Evolutionary conservation across 1,140 invertebrate genomes (phyloP).

Genomic region (Drosophila melanica): DNA sequence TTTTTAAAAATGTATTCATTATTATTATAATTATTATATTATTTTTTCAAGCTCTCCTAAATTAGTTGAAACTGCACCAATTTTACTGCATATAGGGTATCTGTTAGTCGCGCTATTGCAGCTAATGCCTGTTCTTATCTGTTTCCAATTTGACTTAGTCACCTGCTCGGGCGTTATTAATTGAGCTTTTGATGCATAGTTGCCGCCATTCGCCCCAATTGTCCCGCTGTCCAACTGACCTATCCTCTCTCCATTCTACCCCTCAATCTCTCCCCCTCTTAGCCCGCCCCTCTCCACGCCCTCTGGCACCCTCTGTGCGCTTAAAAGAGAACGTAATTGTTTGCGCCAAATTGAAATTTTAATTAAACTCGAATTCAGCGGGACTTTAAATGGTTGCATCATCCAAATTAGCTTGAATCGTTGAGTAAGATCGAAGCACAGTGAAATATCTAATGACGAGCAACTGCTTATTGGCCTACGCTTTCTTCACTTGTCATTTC

Average conservation of each 20-base stretch:
- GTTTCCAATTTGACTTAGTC: conserved; percentile 58
- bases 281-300: conserved; percentile 23
- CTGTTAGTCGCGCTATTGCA: not conserved
- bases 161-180: conserved; percentile 76
- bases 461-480: too few species aligned
- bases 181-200: conserved; percentile 72
- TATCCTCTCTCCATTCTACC: conserved; percentile 3
- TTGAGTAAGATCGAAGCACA: not conserved
- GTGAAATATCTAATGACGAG: not conserved
- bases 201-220: conserved; percentile 46
- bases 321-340: conserved; percentile 64
- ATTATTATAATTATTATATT: too few species aligned
- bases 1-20: too few species aligned
- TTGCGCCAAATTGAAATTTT: conserved; percentile 69
- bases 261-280: conserved; percentile 7
- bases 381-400: conserved; percentile 17
- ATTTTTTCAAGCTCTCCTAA: too few species aligned
- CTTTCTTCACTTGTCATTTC: too few species aligned
- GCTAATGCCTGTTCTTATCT: conserved; percentile 1
- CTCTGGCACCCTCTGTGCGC: conserved; percentile 35
- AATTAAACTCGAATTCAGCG: conserved; percentile 59
- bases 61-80: too few species aligned
- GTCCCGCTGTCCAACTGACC: conserved; percentile 22
- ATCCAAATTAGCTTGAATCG: conserved; percentile 10
- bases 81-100: not conserved